Base-by-base conservation (phyloP, 2,797 vertebrate species). In the Chelon labrosus region DNA sequence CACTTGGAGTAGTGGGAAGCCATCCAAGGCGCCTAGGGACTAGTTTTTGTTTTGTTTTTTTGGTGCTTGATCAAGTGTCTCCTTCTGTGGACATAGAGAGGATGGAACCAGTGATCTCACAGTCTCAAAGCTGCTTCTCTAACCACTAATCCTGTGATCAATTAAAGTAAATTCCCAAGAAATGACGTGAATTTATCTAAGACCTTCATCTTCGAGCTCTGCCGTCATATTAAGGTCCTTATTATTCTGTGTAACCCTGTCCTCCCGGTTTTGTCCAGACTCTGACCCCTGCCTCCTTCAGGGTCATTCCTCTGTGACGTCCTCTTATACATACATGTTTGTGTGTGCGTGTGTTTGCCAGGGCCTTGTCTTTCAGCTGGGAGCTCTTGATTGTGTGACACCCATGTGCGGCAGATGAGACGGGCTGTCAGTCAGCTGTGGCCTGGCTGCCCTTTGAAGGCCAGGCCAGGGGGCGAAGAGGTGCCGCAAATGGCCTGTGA, bases 401-500 rank as follows among this genome's bases (percentile, higher is more conserved):
- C 94, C 92, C 95, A 93, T 95, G 90, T 92, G 94, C 93, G 92
- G 92, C 93, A 90, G 95, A 97, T 97, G 96, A 97, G 96, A 96
- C 94, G 94, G 94, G 91, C 96, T 95, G 96, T 97, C 97, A 97
- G 87, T 97, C 96, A 97, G 93, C 91, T 65, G 70, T 79, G 87
- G 83, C 91, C 92, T 81, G 88, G 81, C 93, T 96, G 95, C 96
- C 96, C 97, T 97, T 96, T 97, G 96, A 97, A 96, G 96, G 93
- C 95, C 92, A 94, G 93, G 96, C 96, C 96, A 95, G 93, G 89
- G 95, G 96, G 95, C 94, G 94, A 93, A 91, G 91, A 96, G 96
- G 96, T 96, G 96, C 96, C 79, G 93, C 95, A 97, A 97, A 97
- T 96, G 97, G 97, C 97, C 97, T 98, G 97, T 97, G 97, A 98